Base-by-base conservation (phyloP, 2,113 vertebrate species). In the Dermatemys mawii region DNA sequence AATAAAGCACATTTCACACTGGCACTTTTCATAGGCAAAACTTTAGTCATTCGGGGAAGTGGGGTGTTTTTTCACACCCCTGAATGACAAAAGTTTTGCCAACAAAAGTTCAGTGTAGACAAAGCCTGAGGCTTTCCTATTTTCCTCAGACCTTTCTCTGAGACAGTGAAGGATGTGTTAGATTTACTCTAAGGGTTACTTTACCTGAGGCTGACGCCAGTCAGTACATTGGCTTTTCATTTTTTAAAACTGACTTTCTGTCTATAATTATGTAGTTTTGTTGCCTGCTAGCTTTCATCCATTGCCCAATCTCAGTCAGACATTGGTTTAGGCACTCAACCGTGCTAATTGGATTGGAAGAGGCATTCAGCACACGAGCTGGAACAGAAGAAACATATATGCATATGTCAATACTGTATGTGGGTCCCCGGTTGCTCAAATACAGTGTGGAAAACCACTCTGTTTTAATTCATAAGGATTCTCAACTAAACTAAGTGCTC, bases 401-500 rank as follows among this genome's bases (percentile, higher is more conserved):
- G 44, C 27, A 16, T 10, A 27, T n/a, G 17, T 8, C 60, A 87
- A 76, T 32, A 78, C 70, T 76, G 49, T 57, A 57, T 24, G 11
- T 26, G 67, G 54, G 17, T n/a, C 41, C 19, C 2, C 7, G 41
- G 29, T 81, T 67, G 73, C 32, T 86, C 63, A 81, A 51, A 35
- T 0, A 0, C 1, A 0, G 27, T 80, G n/a, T 54, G 76, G 73
- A 85, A 89, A 46, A 12, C 0, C 7, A 21, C 3, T 24, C 48
- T 93, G 81, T 48, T 89, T 8, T 21, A 86, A 57, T 7, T 41
- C 49, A 86, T 57, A 73, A 41, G 24, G 16, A 4, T 55, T 86
- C 67, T 88, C 87, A 89, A 11, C 53, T 78, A 63, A 80, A 54
- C 26, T 41, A 46, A 48, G 46, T n/a, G 12, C 44, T 48, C 55